These are phyloP conservation scores for Cosmia pyralina DNA, from an alignment of 2,888 invertebrate species.

Conservation along the genomic window DNA sequence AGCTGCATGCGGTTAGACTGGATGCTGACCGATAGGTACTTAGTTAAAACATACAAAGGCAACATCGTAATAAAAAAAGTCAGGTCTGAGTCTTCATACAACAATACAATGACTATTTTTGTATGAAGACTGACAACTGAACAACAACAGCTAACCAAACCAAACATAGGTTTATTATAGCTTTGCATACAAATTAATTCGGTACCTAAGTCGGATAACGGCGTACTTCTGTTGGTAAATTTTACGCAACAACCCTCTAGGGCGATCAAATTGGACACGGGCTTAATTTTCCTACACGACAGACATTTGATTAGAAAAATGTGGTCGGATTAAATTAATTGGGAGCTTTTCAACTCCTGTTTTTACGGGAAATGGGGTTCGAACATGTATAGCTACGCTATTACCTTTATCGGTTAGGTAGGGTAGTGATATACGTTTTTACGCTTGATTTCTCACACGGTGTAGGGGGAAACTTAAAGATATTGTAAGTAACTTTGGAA, in stretches of 20 bases:
- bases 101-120: too few relatives aligned
- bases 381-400: conserved; percentile 27
- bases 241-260: conserved; percentile 57
- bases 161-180: conserved; percentile 69
- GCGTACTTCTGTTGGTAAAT: conserved; percentile 62
- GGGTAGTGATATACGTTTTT: conserved; percentile 48
- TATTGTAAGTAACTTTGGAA: conserved; percentile 16
- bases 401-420: conserved; percentile 23
- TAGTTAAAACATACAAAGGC: not conserved
- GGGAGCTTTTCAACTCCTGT: conserved; percentile 42
- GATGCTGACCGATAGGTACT: too few relatives aligned
- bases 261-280: conserved; percentile 61
- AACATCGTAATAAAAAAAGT: not conserved
- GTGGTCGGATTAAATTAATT: conserved; percentile 57
- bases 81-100: not conserved
- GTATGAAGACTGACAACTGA: too few relatives aligned
- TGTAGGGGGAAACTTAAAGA: conserved; percentile 21
- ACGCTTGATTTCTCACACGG: conserved; percentile 29
- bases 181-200: conserved; percentile 76
- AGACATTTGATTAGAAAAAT: conserved; percentile 65
- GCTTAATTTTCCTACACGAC: conserved; percentile 58
- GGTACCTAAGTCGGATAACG: conserved; percentile 71
- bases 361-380: conserved; percentile 27
- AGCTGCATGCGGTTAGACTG: too few relatives aligned
- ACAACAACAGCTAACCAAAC: conserved; percentile 20